phyloP scores from a whole-genome alignment of 2,888 invertebrate genomes.

The Conus canariensis region DNA sequence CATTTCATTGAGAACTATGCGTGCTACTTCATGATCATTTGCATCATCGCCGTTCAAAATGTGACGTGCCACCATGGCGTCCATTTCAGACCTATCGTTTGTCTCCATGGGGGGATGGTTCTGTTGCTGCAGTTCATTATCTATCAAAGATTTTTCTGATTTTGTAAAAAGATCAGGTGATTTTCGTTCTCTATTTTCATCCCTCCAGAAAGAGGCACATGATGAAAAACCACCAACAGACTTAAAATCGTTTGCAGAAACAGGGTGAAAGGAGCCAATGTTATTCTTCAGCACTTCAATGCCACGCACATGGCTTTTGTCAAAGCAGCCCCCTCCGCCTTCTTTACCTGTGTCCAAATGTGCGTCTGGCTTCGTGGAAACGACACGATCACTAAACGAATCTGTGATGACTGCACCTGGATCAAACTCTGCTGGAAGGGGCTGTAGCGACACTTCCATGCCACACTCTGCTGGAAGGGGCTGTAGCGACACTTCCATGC shows the following conservation, averaged over 20 bases:
- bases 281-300: background rate
- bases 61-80: background rate
- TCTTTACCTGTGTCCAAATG: background rate
- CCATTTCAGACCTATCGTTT: background rate
- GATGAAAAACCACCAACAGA: background rate
- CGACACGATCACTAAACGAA: background rate
- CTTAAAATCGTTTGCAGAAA: background rate
- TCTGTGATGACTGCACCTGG: background rate
- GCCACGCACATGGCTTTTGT: background rate
- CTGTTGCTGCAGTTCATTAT: background rate
- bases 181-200: background rate
- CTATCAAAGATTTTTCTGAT: background rate
- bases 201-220: background rate
- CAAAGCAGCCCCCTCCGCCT: background rate
- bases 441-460: background rate
- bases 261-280: background rate
- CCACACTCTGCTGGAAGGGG: background rate
- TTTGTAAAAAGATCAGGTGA: conserved; percentile 6
- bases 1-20: background rate
- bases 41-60: background rate
- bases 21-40: background rate
- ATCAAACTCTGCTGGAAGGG: background rate
- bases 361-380: background rate
- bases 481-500: background rate
- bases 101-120: background rate